Conservation (phyloP, 2,888 invertebrate species). For the Bugulina stolonifera region DNA sequence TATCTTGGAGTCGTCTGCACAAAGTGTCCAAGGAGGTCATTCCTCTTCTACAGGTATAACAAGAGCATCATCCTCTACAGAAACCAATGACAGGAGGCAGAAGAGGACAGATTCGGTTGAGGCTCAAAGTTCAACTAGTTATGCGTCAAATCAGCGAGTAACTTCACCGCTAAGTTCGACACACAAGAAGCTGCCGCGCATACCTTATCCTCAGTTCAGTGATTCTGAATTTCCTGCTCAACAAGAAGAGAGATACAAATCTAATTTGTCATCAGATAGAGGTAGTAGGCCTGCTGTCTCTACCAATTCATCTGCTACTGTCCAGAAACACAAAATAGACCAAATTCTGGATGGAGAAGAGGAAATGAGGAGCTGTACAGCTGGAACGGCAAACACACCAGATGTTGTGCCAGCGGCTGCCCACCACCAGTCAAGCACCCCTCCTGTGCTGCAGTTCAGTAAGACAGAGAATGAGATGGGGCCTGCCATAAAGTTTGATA, state of each 20-base stretch:
- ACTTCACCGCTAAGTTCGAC: neutral
- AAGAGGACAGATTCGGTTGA: no score
- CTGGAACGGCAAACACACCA: neutral
- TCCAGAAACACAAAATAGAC: no score
- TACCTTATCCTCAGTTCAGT: neutral
- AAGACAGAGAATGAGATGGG: no score
- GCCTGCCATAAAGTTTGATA: no score
- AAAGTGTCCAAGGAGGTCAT: no score
- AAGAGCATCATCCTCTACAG: neutral
- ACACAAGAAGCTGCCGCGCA: neutral
- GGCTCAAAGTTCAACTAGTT: neutral
- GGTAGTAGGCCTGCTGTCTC: neutral
- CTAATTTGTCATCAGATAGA: no score
- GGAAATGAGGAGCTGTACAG: neutral
- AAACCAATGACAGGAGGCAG: no score
- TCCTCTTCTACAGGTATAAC: neutral
- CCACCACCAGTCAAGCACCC: no score
- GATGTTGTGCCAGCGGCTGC: conserved; percentile 4
- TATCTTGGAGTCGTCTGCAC: neutral
- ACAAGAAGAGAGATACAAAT: no score
- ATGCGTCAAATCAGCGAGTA: neutral
- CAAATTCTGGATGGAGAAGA: no score
- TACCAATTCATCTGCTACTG: neutral
- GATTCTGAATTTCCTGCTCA: neutral
- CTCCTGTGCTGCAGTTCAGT: no score